Percentiles rank a stretch among this genome's conserved stretches.
phyloP scores from a whole-genome alignment of 1,140 invertebrate genomes.

The Sipha flava region DNA sequence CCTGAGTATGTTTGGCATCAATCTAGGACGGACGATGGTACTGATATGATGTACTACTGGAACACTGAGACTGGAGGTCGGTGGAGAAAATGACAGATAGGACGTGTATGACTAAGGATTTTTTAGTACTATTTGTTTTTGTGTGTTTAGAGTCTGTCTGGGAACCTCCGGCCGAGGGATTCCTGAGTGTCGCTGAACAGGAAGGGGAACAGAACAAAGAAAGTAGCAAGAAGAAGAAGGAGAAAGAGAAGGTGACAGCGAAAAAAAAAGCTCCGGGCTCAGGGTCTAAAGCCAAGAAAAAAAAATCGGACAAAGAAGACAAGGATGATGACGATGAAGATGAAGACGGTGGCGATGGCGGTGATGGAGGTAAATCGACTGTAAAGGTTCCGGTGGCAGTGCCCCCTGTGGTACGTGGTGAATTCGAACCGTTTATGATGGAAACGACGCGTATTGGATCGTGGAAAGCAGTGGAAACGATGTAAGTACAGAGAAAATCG shows the following conservation, averaged over 20 bases:
- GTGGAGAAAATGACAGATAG: neutral
- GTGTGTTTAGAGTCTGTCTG: conserved; percentile 52
- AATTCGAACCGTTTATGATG: conserved; percentile 20
- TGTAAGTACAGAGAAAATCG: too few species aligned
- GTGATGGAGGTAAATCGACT: neutral
- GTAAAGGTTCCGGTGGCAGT: neutral
- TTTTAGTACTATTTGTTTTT: neutral
- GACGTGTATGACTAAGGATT: neutral
- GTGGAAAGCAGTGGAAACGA: conserved; percentile 21
- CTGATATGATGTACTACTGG: conserved; percentile 64
- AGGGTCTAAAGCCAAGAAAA: neutral
- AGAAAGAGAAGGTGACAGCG: conserved; percentile 38
- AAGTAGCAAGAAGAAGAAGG: conserved; percentile 45
- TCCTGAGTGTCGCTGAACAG: conserved; percentile 54
- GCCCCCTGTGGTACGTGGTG: neutral
- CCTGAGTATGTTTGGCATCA: conserved; percentile 57
- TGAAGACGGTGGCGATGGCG: neutral
- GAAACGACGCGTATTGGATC: conserved; percentile 10
- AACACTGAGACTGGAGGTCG: conserved; percentile 68
- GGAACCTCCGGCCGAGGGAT: conserved; percentile 58
- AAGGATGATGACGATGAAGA: neutral
- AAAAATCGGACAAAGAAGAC: neutral
- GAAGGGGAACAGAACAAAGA: conserved; percentile 41
- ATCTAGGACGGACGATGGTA: conserved; percentile 58
- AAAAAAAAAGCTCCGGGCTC: neutral